Percentiles rank a stretch among this genome's conserved stretches.
phyloP scores from a whole-genome alignment of 2,113 vertebrate genomes.

The Elaphurus davidianus region DNA sequence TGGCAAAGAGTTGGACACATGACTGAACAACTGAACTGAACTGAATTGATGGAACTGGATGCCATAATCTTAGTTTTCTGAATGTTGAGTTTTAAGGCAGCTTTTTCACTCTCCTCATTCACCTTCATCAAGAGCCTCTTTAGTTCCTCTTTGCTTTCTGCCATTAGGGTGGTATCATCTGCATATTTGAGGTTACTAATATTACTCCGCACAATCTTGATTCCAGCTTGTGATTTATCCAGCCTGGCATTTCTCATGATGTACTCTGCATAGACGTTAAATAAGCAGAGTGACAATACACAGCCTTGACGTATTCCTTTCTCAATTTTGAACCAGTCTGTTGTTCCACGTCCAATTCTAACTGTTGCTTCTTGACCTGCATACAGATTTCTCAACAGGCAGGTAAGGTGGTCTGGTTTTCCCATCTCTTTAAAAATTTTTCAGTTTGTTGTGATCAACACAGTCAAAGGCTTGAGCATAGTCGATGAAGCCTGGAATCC shows the following conservation, averaged over 20 bases:
- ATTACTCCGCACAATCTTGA: neutral
- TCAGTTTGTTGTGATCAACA: neutral
- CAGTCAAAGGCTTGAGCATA: neutral
- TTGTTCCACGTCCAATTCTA: neutral
- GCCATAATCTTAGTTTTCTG: neutral
- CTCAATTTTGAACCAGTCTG: neutral
- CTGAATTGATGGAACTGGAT: neutral
- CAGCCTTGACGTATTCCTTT: neutral
- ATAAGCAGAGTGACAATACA: neutral
- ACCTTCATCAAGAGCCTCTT: neutral
- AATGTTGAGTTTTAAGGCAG: neutral
- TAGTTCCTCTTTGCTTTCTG: neutral
- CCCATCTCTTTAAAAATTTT: neutral
- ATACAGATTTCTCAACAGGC: neutral
- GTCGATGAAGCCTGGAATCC: neutral
- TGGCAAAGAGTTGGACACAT: neutral
- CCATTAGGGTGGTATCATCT: neutral
- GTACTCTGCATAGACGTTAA: neutral
- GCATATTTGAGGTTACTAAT: neutral
- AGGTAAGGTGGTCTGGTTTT: neutral
- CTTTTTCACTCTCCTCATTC: neutral
- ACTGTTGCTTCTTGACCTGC: neutral
- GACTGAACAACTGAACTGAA: neutral
- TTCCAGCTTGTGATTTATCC: neutral
- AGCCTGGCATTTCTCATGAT: rapidly evolving